Base-by-base conservation (phyloP, 1,140 invertebrate species). In the Hyles vespertilio region DNA sequence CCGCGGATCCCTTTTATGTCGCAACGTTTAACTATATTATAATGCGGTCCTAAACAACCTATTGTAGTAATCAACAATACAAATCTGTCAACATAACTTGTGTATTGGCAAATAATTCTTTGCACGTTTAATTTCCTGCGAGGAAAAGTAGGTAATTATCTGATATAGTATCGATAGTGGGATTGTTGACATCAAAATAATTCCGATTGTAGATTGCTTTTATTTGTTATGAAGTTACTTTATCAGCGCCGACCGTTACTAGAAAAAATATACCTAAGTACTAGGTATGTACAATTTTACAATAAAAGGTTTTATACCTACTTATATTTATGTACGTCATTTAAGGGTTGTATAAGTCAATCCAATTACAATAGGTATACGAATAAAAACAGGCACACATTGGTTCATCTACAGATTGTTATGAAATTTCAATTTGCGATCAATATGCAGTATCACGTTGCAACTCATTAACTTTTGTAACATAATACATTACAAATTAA, bases 401-500 rank as follows among this genome's bases (percentile, higher is more conserved):
- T 48, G 8, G 5, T 40, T 5, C 36, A 40, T 40, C 8, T 40
- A 40, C 36, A 8, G n/a, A n/a, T 5, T 10, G n/a, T n/a, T 2
- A 5, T 48, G 1, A 11, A 22, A 22, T 48, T 10, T 48, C n/a
- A 48, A 48, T 48, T 48, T 48, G 12, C 12, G 22, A 48, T 22
- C 46, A 8, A 10, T 11, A n/a, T 48, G 48, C 49, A 10, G 44
- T 76, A 78, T 79, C 74, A 64, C 22, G 47, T 81, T 81, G 65
- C 74, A 67, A 48, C 22, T 58, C 59, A 58, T 56, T 64, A 67
- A 69, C 63, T 59, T 55, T 10, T 48, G 72, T 64, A 69, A 74
- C 65, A 67, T 45, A 72, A 76, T 82, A 78, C 67, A 68, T 81
- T 80, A 84, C 82, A 82, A 84, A 85, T 89, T 83, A 87, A 82